Evolutionary conservation across 2,888 invertebrate species (phyloP).

Genomic region (Ormyrus pomaceus): DNA sequence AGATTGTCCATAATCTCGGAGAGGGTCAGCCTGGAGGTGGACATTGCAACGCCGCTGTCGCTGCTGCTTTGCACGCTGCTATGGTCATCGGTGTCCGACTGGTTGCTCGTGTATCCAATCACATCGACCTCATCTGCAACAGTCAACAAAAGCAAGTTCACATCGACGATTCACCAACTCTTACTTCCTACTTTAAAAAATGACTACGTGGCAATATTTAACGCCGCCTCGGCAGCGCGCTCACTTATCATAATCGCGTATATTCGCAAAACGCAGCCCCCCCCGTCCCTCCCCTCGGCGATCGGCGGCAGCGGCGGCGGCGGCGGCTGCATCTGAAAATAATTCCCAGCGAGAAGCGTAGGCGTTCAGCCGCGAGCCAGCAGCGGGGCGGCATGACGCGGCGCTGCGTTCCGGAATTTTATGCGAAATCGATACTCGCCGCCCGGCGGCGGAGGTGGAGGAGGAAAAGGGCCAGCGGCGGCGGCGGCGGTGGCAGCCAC

Average conservation of each 20-base stretch:
- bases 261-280: too few relatives aligned
- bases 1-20: constrained; percentile 79
- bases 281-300: too few relatives aligned
- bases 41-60: constrained; percentile 85
- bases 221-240: too few relatives aligned
- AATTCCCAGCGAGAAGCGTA: too few relatives aligned
- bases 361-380: too few relatives aligned
- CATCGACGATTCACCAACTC: constrained; percentile 1
- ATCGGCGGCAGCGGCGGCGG: too few relatives aligned
- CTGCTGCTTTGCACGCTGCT: constrained; percentile 86
- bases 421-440: constrained; percentile 61
- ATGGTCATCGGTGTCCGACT: constrained; percentile 90
- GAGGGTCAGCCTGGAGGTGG: constrained; percentile 81
- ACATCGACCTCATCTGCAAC: constrained; percentile 90
- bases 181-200: neutral
- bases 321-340: too few relatives aligned
- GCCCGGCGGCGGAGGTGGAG: neutral
- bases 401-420: constrained; percentile 59
- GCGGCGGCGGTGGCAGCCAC: constrained; percentile 28
- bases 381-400: neutral
- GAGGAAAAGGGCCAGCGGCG: neutral
- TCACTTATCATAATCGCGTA: too few relatives aligned
- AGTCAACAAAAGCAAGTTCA: neutral
- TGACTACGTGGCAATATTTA: too few relatives aligned
- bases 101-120: constrained; percentile 90